Percentiles rank a stretch among this genome's conserved stretches.
Conservation (phyloP, 2,113 vertebrate genomes). For the Oophaga pumilio region DNA sequence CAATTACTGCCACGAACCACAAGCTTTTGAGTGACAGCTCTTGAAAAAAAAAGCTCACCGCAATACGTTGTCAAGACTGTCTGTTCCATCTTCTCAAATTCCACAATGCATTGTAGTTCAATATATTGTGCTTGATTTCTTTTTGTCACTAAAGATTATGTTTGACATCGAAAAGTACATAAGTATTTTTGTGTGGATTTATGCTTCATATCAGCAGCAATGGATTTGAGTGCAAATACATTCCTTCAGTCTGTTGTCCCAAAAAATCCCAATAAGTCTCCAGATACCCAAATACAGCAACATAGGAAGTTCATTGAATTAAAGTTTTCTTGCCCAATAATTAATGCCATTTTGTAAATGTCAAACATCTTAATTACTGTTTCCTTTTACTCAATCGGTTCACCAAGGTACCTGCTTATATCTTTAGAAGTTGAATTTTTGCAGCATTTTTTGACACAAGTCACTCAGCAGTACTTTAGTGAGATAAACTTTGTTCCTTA, state of each 20-base stretch:
- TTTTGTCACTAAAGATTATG: constrained; percentile 31
- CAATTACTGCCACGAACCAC: constrained; percentile 32
- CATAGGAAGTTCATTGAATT: background rate
- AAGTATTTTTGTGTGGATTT: constrained; percentile 21
- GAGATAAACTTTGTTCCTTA: too few species aligned
- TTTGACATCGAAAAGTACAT: constrained; percentile 14
- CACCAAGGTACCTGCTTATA: background rate
- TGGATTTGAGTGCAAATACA: background rate
- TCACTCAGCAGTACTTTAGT: too few species aligned
- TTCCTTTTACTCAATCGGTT: background rate
- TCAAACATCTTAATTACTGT: too few species aligned
- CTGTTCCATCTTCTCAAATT: constrained; percentile 1
- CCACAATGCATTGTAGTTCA: constrained; percentile 17
- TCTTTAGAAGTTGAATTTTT: too few species aligned
- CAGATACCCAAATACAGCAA: background rate
- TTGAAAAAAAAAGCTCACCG: constrained; percentile 15
- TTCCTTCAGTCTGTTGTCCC: background rate
- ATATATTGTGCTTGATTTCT: constrained; percentile 23
- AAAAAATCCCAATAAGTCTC: background rate
- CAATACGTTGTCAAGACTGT: constrained; percentile 24
- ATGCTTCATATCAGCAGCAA: background rate
- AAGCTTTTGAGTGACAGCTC: constrained; percentile 23
- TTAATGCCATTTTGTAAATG: background rate
- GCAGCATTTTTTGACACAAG: too few species aligned
- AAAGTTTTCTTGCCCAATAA: background rate